Evolutionary conservation across 2,113 vertebrate genomes (phyloP).

Genomic region (Oncorhynchus clarkii): DNA sequence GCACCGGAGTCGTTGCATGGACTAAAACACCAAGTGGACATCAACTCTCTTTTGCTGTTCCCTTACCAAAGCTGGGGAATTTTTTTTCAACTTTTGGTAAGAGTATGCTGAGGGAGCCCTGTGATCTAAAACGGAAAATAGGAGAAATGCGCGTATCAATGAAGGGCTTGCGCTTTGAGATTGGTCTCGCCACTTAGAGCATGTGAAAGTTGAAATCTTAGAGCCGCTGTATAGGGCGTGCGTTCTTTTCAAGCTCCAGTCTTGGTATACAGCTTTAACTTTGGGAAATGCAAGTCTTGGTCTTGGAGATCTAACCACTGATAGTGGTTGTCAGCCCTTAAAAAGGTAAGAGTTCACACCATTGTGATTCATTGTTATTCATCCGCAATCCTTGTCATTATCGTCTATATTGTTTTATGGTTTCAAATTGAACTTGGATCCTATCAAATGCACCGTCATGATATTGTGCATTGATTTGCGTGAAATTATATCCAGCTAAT

Average conservation of each 20-base stretch:
- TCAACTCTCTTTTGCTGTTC: slow-evolving; percentile 69
- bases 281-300: slow-evolving; percentile 95
- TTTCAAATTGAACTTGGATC: not conserved
- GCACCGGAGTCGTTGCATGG: slow-evolving; percentile 76
- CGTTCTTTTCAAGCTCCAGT: slow-evolving; percentile 79
- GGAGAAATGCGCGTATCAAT: slow-evolving; percentile 48
- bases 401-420: not conserved
- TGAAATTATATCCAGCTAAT: not conserved
- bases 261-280: slow-evolving; percentile 89
- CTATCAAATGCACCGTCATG: not conserved
- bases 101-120: slow-evolving; percentile 52
- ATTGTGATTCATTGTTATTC: slow-evolving; percentile 46
- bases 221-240: slow-evolving; percentile 75
- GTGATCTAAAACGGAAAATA: slow-evolving; percentile 55
- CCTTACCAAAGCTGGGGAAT: slow-evolving; percentile 72
- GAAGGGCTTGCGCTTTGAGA: slow-evolving; percentile 60
- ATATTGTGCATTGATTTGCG: not conserved
- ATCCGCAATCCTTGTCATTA: slow-evolving; percentile 43
- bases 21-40: slow-evolving; percentile 75
- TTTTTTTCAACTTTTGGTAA: slow-evolving; percentile 76
- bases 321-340: slow-evolving; percentile 87
- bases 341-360: slow-evolving; percentile 86
- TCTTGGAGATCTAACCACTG: slow-evolving; percentile 91
- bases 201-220: slow-evolving; percentile 86
- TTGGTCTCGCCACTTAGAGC: slow-evolving; percentile 70